Conservation (phyloP, 2,113 vertebrate genomes). For the Silurus asotus region DNA sequence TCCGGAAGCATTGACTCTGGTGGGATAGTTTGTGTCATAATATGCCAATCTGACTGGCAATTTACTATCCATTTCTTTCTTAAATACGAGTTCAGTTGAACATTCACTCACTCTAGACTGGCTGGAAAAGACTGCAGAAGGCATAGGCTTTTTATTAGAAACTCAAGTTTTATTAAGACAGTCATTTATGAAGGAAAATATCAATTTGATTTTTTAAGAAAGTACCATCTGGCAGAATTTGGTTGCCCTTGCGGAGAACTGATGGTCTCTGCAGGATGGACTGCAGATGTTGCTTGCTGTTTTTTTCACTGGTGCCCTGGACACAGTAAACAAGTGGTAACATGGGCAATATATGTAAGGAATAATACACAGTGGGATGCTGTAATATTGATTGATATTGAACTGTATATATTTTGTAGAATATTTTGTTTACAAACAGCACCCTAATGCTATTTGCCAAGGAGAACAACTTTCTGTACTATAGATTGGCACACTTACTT, state of each 20-base stretch:
- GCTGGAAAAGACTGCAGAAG: constrained; percentile 18
- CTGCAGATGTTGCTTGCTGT: constrained; percentile 49
- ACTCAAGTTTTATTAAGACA: neutral
- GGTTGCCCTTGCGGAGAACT: constrained; percentile 56
- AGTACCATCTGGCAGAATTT: constrained; percentile 50
- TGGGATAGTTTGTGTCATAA: constrained; percentile 10
- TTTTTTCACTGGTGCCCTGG: constrained; percentile 47
- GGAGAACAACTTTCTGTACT: neutral
- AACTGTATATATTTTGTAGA: too few relatives aligned
- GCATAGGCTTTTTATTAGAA: constrained; percentile 1
- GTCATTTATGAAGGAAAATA: neutral
- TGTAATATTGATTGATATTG: neutral
- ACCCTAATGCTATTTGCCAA: neutral
- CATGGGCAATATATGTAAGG: neutral
- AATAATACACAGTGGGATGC: neutral
- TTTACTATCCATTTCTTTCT: constrained; percentile 40
- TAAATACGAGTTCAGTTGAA: constrained; percentile 23
- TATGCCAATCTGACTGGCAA: neutral
- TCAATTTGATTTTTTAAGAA: neutral
- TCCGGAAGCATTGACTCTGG: neutral
- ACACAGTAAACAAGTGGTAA: constrained; percentile 28
- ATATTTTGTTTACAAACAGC: neutral
- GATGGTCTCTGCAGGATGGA: constrained; percentile 55
- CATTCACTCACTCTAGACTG: constrained; percentile 9
- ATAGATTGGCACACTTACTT: neutral